phyloP scores from a whole-genome alignment of 2,113 vertebrate species.

The Catharus fuscescens region DNA sequence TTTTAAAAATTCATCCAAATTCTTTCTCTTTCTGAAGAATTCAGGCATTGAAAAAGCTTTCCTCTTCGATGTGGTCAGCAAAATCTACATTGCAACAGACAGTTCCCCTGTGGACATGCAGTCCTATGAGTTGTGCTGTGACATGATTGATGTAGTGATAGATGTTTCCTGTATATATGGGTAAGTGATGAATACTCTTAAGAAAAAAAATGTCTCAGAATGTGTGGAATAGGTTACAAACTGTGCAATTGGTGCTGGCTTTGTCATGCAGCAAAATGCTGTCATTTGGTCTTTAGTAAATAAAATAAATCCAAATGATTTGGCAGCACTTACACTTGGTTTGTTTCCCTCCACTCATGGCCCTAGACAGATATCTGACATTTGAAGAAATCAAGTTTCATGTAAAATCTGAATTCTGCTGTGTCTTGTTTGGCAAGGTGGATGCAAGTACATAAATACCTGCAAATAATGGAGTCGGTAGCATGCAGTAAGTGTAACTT shows the following conservation, averaged over 20 bases:
- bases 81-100: constrained; percentile 99
- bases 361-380: not conserved
- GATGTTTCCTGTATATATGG: constrained; percentile 99
- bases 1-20: constrained; percentile 17
- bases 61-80: constrained; percentile 98
- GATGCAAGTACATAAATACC: not conserved
- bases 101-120: constrained; percentile 99
- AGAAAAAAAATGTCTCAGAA: not conserved
- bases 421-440: not conserved
- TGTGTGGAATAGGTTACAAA: not conserved
- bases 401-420: not conserved
- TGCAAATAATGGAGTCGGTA: not conserved
- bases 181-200: constrained; percentile 75
- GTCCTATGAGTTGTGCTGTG: constrained; percentile 97
- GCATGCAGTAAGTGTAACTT: not conserved
- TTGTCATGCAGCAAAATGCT: not conserved
- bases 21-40: constrained; percentile 84
- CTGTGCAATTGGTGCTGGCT: not conserved
- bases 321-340: not conserved
- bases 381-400: not conserved
- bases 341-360: not conserved
- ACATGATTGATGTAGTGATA: constrained; percentile 99
- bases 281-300: not conserved
- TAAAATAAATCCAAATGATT: not conserved
- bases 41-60: constrained; percentile 99